Conservation (phyloP, 2,797 vertebrate genomes). For the Erithacus rubecula region DNA sequence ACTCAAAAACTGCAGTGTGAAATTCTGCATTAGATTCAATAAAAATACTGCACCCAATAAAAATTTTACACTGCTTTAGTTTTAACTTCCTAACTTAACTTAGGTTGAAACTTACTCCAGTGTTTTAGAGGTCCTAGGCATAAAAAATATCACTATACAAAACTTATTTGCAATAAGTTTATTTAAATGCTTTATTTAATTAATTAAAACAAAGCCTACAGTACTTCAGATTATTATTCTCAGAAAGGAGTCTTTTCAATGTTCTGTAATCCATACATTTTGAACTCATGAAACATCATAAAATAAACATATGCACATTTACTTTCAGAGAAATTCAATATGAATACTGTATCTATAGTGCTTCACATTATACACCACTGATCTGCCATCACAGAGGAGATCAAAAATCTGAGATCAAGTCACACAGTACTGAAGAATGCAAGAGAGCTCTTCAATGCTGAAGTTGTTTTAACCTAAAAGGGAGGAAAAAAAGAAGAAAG, state of each 20-base stretch:
- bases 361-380: not conserved
- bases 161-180: not conserved
- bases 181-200: slow-evolving; percentile 29
- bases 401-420: not conserved
- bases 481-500: not conserved
- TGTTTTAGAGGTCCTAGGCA: not conserved
- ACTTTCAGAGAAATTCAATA: slow-evolving; percentile 69
- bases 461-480: slow-evolving; percentile 75
- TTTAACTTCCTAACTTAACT: not conserved
- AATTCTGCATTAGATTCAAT: not conserved
- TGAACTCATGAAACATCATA: slow-evolving; percentile 22
- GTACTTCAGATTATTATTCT: not conserved
- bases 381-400: slow-evolving; percentile 64
- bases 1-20: not conserved
- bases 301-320: slow-evolving; percentile 59
- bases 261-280: slow-evolving; percentile 1
- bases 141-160: not conserved
- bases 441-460: slow-evolving; percentile 47
- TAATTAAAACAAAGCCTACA: slow-evolving; percentile 25
- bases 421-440: not conserved
- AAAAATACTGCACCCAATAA: not conserved
- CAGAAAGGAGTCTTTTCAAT: slow-evolving; percentile 11
- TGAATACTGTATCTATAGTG: slow-evolving; percentile 71
- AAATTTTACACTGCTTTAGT: not conserved
- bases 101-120: not conserved